Conservation (phyloP, 1,140 invertebrate genomes). For the Psilanteris sp. region DNA sequence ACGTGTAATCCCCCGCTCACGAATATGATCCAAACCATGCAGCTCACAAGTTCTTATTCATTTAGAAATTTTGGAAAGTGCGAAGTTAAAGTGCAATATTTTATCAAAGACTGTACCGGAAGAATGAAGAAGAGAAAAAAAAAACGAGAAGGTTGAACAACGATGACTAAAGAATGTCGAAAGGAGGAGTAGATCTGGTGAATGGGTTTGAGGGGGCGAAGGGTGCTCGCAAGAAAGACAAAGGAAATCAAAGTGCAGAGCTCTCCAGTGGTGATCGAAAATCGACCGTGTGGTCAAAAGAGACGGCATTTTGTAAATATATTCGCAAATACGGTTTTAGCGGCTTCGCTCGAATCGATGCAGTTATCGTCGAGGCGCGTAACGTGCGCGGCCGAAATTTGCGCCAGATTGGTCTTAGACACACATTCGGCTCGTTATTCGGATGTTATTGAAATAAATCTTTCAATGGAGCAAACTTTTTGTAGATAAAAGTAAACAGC, state of each 20-base stretch:
- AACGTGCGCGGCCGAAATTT: too few species aligned
- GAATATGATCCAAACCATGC: constrained; percentile 11
- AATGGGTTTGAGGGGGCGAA: constrained; percentile 44
- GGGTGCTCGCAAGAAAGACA: constrained; percentile 47
- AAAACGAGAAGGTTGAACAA: constrained; percentile 43
- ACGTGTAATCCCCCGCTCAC: too few species aligned
- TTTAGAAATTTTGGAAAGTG: neutral
- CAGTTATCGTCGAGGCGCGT: neutral
- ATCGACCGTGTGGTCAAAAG: constrained; percentile 16
- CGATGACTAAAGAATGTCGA: constrained; percentile 55
- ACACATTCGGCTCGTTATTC: constrained; percentile 36
- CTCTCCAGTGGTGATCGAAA: constrained; percentile 40
- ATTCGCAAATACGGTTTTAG: constrained; percentile 19
- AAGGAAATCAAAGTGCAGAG: constrained; percentile 52
- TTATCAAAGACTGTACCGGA: constrained; percentile 56
- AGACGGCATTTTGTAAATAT: constrained; percentile 36
- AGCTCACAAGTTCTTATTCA: too few species aligned
- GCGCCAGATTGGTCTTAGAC: constrained; percentile 1
- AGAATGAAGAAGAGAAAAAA: constrained; percentile 51
- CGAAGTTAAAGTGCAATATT: constrained; percentile 12
- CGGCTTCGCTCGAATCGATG: neutral
- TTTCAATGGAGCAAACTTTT: constrained; percentile 17
- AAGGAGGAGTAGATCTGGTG: constrained; percentile 50
- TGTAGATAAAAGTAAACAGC: constrained; percentile 44
- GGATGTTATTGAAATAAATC: constrained; percentile 42